A percentile compares a stretch with the other conserved stretches of the same genome.
phyloP scores from a whole-genome alignment of 2,113 vertebrate genomes.

The Sturnira hondurensis region DNA sequence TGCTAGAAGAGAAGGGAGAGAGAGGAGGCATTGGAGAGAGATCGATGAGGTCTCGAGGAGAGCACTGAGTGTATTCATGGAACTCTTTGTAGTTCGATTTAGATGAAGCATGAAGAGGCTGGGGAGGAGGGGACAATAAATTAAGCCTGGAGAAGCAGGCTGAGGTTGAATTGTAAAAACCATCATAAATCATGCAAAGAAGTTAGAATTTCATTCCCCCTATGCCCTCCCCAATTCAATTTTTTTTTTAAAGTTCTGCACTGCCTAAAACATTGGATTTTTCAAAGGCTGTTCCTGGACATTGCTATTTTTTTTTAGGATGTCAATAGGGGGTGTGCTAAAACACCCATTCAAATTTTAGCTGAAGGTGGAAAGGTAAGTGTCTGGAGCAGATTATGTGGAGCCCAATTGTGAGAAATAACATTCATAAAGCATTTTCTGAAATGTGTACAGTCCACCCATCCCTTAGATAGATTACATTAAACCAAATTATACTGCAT shows the following conservation, averaged over 20 bases:
- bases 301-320: too few species aligned
- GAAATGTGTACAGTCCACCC: neutral
- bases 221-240: neutral
- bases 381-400: neutral
- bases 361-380: neutral
- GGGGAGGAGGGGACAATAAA: neutral
- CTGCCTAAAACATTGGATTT: neutral
- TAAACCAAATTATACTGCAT: neutral
- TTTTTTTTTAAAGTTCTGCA: neutral
- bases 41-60: neutral
- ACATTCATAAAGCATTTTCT: neutral
- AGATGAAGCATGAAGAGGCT: neutral
- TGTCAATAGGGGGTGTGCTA: neutral
- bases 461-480: neutral
- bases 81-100: neutral
- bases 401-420: neutral
- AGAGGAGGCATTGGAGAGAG: neutral
- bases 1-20: neutral
- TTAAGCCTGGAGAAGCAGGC: neutral
- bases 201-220: constrained; percentile 32
- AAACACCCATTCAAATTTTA: neutral
- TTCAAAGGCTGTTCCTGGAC: neutral
- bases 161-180: neutral
- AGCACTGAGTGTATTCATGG: neutral
- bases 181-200: constrained; percentile 12